A percentile compares a stretch with the other conserved stretches of the same genome.
Conservation (phyloP, 2,888 invertebrate species). For the Pandemis corylana region DNA sequence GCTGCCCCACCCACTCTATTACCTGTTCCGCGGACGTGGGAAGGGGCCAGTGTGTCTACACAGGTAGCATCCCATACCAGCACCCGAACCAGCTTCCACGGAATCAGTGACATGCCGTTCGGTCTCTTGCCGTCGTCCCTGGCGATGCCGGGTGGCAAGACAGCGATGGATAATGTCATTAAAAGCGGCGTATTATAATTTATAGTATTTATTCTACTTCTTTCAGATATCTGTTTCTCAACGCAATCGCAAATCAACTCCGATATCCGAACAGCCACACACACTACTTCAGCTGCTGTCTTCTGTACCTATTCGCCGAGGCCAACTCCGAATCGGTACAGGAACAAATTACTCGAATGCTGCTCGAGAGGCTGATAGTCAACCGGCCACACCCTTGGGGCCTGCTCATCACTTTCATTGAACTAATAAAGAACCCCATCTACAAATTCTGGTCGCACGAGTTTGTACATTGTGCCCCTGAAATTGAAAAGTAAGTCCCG, state of each 20-base stretch:
- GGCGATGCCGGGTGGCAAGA: no score
- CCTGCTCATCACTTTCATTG: conserved; percentile 98
- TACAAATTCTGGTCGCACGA: conserved; percentile 99
- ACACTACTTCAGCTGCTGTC: conserved; percentile 99
- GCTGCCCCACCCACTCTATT: no score
- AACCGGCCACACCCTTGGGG: conserved; percentile 99
- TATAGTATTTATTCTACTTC: background rate
- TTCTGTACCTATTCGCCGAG: conserved; percentile 98
- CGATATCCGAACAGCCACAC: conserved; percentile 99
- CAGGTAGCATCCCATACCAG: no score
- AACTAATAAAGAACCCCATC: conserved; percentile 98
- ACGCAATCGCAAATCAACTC: conserved; percentile 99
- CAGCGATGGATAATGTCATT: no score
- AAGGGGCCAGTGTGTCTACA: no score
- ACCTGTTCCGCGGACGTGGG: no score
- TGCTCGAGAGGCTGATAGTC: conserved; percentile 98
- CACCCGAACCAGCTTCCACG: no score
- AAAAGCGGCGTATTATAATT: no score
- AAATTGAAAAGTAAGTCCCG: conserved; percentile 97
- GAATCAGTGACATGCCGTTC: no score
- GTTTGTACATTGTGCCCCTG: conserved; percentile 99
- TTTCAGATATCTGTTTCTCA: conserved; percentile 96
- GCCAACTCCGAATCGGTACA: conserved; percentile 99
- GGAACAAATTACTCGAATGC: conserved; percentile 98
- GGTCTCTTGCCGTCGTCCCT: no score